A percentile compares a stretch with the other conserved stretches of the same genome.
Conservation (phyloP, 2,113 vertebrate species). For the Amphilophus citrinellus region DNA sequence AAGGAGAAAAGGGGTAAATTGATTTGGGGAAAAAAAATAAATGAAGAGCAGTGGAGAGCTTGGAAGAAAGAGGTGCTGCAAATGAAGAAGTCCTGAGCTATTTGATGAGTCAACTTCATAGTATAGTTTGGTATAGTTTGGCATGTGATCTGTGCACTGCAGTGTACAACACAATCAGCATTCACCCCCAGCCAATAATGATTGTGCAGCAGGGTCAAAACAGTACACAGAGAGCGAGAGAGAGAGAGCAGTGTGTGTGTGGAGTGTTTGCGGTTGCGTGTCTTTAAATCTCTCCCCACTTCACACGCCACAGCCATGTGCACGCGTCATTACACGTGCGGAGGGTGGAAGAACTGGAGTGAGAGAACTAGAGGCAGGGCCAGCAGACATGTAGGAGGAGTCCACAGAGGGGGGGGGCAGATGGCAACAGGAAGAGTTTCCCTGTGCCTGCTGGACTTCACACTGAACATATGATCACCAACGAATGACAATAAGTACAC, state of each 20-base stretch:
- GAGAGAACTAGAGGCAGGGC: conserved; percentile 75
- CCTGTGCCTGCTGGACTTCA: conserved; percentile 60
- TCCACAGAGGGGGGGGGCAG: conserved; percentile 11
- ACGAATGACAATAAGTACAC: conserved; percentile 23
- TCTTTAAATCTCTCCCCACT: conserved; percentile 84
- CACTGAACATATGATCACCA: conserved; percentile 53
- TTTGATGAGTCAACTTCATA: conserved; percentile 56
- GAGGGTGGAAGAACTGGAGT: conserved; percentile 71
- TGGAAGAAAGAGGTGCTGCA: conserved; percentile 1
- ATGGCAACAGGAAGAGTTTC: background rate
- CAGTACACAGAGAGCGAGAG: conserved; percentile 46
- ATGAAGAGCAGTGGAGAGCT: background rate
- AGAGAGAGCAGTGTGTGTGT: conserved; percentile 51
- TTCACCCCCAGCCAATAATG: conserved; percentile 62
- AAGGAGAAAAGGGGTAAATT: background rate
- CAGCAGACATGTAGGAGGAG: conserved; percentile 63
- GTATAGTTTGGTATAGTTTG: conserved; percentile 38
- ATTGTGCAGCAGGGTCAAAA: conserved; percentile 67
- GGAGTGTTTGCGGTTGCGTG: conserved; percentile 78
- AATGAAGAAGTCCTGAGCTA: conserved; percentile 4
- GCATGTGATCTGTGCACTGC: conserved; percentile 58
- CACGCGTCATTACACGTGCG: conserved; percentile 81
- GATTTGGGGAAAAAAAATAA: conserved; percentile 6
- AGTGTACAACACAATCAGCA: conserved; percentile 57
- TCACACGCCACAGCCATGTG: conserved; percentile 83